Conservation (phyloP, 2,888 invertebrate species). For the Drosophila nigricruria region DNA sequence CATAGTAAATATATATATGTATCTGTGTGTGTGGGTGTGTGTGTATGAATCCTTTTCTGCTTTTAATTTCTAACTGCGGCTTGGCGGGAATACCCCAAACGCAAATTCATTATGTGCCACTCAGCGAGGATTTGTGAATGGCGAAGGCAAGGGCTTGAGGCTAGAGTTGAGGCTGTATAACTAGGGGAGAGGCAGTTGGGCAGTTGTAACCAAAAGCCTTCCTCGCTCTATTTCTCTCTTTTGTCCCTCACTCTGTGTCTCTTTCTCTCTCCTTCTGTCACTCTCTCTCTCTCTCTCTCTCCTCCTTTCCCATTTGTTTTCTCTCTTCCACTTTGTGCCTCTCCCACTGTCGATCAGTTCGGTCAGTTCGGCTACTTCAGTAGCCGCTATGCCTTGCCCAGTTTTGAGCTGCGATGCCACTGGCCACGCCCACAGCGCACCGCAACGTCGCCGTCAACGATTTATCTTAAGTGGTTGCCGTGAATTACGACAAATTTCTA, state of each 20-base stretch:
- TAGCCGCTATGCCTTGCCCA: constrained; percentile 49
- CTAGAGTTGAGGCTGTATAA: background rate
- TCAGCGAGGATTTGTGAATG: constrained; percentile 10
- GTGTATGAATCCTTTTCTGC: constrained; percentile 45
- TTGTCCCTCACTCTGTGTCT: background rate
- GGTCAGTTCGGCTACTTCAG: constrained; percentile 63
- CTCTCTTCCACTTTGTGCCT: background rate
- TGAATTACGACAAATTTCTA: constrained; percentile 79
- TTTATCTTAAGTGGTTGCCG: constrained; percentile 82
- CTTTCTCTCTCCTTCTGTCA: background rate
- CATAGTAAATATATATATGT: background rate
- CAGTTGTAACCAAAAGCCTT: too few relatives aligned
- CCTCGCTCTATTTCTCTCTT: background rate
- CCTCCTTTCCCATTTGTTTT: too few relatives aligned
- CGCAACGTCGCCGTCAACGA: constrained; percentile 40
- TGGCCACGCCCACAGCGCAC: constrained; percentile 56
- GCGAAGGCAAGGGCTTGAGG: background rate
- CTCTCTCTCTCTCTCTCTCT: background rate
- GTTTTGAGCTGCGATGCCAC: constrained; percentile 6
- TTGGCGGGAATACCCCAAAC: constrained; percentile 57
- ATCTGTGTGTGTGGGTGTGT: background rate
- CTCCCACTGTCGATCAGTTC: background rate
- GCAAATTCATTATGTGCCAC: constrained; percentile 60
- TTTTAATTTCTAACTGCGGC: constrained; percentile 50
- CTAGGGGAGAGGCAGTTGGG: too few relatives aligned